A percentile compares a stretch with the other conserved stretches of the same genome.
phyloP scores from a whole-genome alignment of 2,113 vertebrate species.

The Saguinus midas region DNA sequence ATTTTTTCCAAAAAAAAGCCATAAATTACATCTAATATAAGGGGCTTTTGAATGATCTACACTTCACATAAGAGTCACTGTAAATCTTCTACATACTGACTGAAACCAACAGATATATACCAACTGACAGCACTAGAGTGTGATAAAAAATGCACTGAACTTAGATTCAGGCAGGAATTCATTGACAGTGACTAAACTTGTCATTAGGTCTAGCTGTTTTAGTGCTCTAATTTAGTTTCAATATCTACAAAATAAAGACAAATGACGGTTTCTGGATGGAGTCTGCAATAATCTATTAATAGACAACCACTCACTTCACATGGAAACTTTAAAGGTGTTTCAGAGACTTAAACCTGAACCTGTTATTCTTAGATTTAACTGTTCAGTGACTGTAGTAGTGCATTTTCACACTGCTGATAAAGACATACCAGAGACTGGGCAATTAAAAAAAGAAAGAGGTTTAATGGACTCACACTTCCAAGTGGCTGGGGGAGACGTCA shows the following conservation, averaged over 20 bases:
- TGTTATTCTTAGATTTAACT: not conserved
- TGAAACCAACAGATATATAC: not conserved
- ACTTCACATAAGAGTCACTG: not conserved
- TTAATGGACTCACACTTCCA: too few relatives aligned
- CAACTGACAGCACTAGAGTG: not conserved
- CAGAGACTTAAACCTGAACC: not conserved
- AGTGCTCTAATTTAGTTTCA: not conserved
- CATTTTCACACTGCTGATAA: too few relatives aligned
- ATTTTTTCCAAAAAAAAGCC: too few relatives aligned
- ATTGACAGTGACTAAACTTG: not conserved
- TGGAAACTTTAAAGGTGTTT: not conserved
- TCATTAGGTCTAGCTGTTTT: not conserved
- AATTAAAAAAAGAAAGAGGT: too few relatives aligned
- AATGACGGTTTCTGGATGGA: not conserved
- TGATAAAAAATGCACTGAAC: too few relatives aligned
- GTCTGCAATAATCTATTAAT: not conserved
- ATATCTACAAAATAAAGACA: not conserved
- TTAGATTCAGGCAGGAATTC: not conserved
- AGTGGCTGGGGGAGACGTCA: too few relatives aligned
- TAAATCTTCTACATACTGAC: not conserved
- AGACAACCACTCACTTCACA: not conserved
- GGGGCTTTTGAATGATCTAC: not conserved
- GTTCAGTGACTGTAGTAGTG: not conserved
- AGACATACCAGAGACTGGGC: too few relatives aligned
- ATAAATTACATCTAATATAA: not conserved